Evolutionary conservation across 2,888 invertebrate genomes (phyloP).

Genomic region (Limnephilus auricula): DNA sequence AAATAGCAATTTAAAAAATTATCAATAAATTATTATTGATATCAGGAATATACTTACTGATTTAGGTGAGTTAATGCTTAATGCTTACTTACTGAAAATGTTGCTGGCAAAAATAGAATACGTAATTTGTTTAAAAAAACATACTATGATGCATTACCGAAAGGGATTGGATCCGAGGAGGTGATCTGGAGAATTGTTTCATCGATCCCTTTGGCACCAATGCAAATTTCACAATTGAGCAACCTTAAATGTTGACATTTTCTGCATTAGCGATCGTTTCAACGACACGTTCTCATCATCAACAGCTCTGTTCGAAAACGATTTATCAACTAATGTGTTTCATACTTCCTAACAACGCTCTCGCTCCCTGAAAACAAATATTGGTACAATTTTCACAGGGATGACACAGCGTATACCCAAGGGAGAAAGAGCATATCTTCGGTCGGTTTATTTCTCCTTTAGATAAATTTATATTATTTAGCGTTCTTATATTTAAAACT

Average conservation of each 20-base stretch:
- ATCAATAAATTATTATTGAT: too few species aligned
- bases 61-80: neutral
- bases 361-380: neutral
- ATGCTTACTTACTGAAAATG: neutral
- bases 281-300: too few species aligned
- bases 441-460: too few species aligned
- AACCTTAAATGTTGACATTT: too few species aligned
- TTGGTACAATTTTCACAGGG: neutral
- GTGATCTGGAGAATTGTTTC: too few species aligned
- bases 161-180: neutral
- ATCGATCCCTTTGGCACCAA: too few species aligned
- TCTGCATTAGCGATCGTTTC: too few species aligned
- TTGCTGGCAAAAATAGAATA: neutral
- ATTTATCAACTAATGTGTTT: neutral
- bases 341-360: neutral
- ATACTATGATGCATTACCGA: neutral
- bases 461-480: neutral
- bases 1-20: neutral
- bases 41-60: neutral
- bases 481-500: too few species aligned
- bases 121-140: neutral
- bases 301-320: neutral
- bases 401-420: too few species aligned
- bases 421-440: too few species aligned
- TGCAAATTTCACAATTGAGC: too few species aligned